Percentiles rank a stretch among this genome's conserved stretches.
Evolutionary conservation across 2,113 vertebrate genomes (phyloP).

Genomic region (Spilogale gracilis): DNA sequence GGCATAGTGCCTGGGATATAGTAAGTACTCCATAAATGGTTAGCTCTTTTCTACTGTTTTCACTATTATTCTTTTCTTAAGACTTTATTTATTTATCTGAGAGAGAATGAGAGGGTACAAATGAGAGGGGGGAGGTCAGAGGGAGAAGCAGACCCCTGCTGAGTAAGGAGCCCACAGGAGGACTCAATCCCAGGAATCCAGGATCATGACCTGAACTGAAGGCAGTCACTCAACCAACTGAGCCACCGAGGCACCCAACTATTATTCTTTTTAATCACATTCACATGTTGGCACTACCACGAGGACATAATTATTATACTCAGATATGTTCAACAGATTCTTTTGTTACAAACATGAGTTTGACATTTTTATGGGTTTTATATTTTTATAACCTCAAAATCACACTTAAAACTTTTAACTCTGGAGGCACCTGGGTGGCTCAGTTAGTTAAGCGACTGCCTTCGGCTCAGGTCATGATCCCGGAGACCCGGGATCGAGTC

Average conservation of each 20-base stretch:
- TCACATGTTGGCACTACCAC: neutral
- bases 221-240: too few species aligned
- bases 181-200: too few species aligned
- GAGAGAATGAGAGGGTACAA: too few species aligned
- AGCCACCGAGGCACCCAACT: too few species aligned
- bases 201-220: too few species aligned
- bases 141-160: too few species aligned
- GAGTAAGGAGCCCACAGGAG: too few species aligned
- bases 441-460: too few species aligned
- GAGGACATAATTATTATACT: neutral
- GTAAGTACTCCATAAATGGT: neutral
- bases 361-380: neutral
- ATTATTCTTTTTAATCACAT: neutral
- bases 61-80: neutral
- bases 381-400: neutral
- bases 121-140: too few species aligned
- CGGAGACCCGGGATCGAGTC: too few species aligned
- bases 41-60: neutral
- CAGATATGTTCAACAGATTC: neutral
- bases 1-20: neutral
- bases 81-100: too few species aligned
- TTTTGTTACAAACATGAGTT: conserved; percentile 21
- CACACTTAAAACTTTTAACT: neutral
- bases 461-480: too few species aligned
- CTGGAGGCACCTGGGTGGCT: neutral